Evolutionary conservation across 2,113 vertebrate genomes (phyloP).

Genomic region (Daboia siamensis): DNA sequence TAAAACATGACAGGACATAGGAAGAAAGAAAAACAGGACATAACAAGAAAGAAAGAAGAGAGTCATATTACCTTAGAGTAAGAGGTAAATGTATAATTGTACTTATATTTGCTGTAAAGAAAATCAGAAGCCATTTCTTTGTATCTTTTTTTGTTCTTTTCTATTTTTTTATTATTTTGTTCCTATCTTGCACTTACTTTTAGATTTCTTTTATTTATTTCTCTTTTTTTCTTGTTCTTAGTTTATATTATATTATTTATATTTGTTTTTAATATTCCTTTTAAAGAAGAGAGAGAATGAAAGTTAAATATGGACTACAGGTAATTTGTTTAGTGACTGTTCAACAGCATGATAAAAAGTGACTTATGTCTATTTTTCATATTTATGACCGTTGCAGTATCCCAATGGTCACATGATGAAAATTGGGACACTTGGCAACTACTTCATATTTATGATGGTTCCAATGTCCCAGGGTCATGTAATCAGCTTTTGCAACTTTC

Average conservation of each 20-base stretch:
- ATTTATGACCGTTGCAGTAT: not conserved
- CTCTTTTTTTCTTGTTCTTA: no score
- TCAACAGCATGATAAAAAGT: not conserved
- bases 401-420: not conserved
- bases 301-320: no score
- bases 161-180: no score
- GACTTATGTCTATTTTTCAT: not conserved
- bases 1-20: not conserved
- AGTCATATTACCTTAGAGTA: not conserved
- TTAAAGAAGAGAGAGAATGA: no score
- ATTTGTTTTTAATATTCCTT: no score
- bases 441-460: not conserved
- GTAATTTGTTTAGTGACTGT: not conserved
- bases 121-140: not conserved
- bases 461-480: not conserved
- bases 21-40: not conserved
- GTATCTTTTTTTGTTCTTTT: no score
- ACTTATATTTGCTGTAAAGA: not conserved
- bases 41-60: not conserved
- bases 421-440: not conserved
- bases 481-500: not conserved
- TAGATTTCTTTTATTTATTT: no score
- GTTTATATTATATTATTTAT: no score
- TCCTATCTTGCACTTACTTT: no score
- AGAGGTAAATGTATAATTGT: not conserved